Conservation (phyloP, 1,140 invertebrate species). For the Tenebrio molitor region DNA sequence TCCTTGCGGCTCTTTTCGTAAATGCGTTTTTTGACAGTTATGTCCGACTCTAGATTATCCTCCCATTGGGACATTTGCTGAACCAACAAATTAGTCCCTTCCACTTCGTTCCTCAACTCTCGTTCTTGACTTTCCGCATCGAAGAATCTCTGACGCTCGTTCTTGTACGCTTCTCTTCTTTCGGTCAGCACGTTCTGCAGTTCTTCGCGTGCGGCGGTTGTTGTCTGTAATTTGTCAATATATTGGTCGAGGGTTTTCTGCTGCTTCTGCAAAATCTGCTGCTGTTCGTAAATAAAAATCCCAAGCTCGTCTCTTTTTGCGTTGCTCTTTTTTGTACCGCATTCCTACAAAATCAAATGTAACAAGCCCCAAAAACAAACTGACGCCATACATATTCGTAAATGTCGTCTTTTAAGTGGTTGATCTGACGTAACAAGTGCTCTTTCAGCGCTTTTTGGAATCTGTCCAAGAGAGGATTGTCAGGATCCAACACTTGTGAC, state of each 20-base stretch:
- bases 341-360: conserved; percentile 50
- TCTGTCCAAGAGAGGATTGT: conserved; percentile 75
- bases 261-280: conserved; percentile 60
- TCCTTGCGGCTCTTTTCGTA: conserved; percentile 71
- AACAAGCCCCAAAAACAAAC: neutral
- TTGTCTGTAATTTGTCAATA: conserved; percentile 55
- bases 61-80: conserved; percentile 70
- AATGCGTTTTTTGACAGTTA: conserved; percentile 70
- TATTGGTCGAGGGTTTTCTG: conserved; percentile 57
- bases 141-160: conserved; percentile 50
- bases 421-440: conserved; percentile 71
- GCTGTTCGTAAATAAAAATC: conserved; percentile 60
- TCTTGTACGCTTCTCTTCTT: conserved; percentile 52
- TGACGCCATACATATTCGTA: conserved; percentile 70
- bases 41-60: conserved; percentile 69
- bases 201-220: conserved; percentile 58
- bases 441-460: conserved; percentile 75
- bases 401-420: conserved; percentile 72
- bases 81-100: conserved; percentile 68
- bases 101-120: conserved; percentile 69
- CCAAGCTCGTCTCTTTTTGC: conserved; percentile 59
- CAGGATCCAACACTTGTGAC: conserved; percentile 68
- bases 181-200: conserved; percentile 56
- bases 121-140: conserved; percentile 63
- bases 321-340: conserved; percentile 57